A percentile compares a stretch with the other conserved stretches of the same genome.
These are phyloP conservation scores for Arremon brunneinucha DNA, from an alignment of 2,797 vertebrate genomes.

Conservation along the genomic window DNA sequence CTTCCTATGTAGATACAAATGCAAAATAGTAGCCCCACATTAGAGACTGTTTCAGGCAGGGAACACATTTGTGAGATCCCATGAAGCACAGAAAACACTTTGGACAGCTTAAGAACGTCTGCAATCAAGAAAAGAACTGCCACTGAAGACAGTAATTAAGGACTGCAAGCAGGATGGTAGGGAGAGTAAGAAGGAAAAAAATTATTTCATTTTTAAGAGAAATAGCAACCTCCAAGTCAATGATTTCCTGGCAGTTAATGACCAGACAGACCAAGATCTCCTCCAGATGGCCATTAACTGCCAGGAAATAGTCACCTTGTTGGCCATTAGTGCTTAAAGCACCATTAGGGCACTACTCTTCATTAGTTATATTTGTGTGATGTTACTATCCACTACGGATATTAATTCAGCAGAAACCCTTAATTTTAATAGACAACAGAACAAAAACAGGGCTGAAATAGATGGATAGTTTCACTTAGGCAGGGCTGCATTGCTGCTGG, in stretches of 20 bases:
- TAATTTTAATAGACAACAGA: neutral
- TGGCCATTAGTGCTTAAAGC: conserved; percentile 41
- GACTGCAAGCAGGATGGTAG: neutral
- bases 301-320: conserved; percentile 65
- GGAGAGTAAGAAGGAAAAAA: neutral
- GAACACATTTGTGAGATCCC: neutral
- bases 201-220: conserved; percentile 8
- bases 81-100: neutral
- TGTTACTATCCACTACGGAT: neutral
- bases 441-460: neutral
- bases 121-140: neutral
- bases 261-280: conserved; percentile 48
- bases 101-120: neutral
- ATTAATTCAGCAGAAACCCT: neutral
- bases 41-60: neutral
- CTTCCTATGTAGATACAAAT: neutral
- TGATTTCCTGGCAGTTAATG: conserved; percentile 55
- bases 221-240: conserved; percentile 20
- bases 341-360: neutral
- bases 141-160: neutral
- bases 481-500: neutral
- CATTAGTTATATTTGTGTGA: neutral
- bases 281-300: conserved; percentile 46
- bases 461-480: neutral
- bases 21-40: neutral